phyloP scores from a whole-genome alignment of 1,140 invertebrate species.

The Nephila pilipes region DNA sequence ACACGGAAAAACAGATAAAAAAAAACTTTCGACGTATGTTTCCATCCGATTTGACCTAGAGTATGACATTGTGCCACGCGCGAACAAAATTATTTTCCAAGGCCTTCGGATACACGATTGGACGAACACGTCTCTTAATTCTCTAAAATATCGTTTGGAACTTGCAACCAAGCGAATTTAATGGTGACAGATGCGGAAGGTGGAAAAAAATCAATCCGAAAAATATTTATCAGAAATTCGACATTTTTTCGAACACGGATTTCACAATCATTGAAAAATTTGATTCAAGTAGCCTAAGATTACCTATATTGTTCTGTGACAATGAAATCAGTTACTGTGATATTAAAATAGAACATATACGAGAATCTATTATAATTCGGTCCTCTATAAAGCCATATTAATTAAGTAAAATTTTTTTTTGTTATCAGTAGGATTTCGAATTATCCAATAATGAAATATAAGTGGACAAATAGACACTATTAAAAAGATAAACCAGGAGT shows the following conservation, averaged over 20 bases:
- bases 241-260: background rate
- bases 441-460: too few species aligned
- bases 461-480: too few species aligned
- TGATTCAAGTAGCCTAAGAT: too few species aligned
- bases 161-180: background rate
- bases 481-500: too few species aligned
- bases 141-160: background rate
- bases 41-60: background rate
- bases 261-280: too few species aligned
- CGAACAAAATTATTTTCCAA: background rate
- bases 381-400: too few species aligned
- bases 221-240: background rate
- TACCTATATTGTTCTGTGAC: too few species aligned
- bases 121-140: background rate
- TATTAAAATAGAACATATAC: too few species aligned
- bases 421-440: too few species aligned
- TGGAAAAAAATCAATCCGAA: background rate
- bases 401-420: too few species aligned
- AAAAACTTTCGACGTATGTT: background rate
- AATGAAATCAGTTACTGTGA: too few species aligned
- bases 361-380: too few species aligned
- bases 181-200: background rate
- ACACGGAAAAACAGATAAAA: background rate
- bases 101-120: constrained; percentile 18
- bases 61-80: constrained; percentile 8